Evolutionary conservation across 2,888 invertebrate genomes (phyloP).

Genomic region (Tricholauxania praeusta): DNA sequence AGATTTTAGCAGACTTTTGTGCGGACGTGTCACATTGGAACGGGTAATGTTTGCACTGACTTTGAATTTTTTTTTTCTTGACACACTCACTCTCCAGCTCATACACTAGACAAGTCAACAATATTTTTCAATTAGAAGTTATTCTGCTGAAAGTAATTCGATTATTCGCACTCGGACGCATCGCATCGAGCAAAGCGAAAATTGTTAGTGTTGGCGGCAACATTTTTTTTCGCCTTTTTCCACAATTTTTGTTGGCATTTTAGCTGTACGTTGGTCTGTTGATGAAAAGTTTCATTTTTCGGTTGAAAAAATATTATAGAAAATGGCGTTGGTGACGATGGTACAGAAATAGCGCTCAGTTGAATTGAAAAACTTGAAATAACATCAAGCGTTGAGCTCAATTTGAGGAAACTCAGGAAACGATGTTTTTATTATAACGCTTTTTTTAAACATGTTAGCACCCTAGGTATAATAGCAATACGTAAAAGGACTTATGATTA

Average conservation of each 20-base stretch:
- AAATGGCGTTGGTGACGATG: neutral
- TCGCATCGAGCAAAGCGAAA: conserved; percentile 39
- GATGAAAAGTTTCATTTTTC: conserved; percentile 34
- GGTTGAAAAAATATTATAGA: conserved; percentile 21
- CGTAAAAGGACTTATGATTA: no score
- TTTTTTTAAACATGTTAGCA: no score
- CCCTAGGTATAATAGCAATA: no score
- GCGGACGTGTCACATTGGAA: no score
- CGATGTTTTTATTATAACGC: no score
- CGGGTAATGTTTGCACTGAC: neutral
- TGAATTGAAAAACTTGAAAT: no score
- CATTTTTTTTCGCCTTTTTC: neutral
- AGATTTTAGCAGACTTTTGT: no score
- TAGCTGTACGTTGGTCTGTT: conserved; percentile 14
- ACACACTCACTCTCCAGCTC: conserved; percentile 30
- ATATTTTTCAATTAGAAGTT: conserved; percentile 70
- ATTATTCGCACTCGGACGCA: conserved; percentile 68
- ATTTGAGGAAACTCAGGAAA: no score
- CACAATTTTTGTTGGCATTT: neutral
- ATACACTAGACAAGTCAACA: conserved; percentile 58
- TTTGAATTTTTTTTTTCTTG: neutral
- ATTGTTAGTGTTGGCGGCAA: conserved; percentile 22
- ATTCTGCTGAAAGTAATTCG: conserved; percentile 69
- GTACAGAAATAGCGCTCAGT: no score
- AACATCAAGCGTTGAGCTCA: no score